Base-by-base conservation (phyloP, 2,888 invertebrate genomes). In the Eucriotettix oculatus region DNA sequence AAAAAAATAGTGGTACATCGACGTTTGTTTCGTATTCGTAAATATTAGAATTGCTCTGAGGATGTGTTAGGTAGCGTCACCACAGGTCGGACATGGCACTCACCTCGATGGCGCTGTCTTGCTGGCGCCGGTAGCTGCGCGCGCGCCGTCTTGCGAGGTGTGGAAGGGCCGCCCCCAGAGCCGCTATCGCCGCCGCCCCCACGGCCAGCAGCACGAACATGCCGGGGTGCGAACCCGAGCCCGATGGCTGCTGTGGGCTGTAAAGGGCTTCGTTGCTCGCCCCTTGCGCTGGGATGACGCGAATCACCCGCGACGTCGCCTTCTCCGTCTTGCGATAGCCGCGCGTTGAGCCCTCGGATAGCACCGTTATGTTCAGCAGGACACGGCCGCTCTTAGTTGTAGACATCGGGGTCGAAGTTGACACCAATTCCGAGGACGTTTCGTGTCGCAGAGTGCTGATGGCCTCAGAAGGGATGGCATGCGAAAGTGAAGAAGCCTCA, bases 71-170 rank as follows among this genome's bases (percentile, higher is more conserved):
- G 7, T 29, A 29, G 29, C 42, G 83, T 85, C 85, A 85, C 85
- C 85, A 85, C 63, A 85, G 76, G 68, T 85, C 84, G 56, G 77
- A 75, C 65, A 79, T 67, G 65, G 75, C 75, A 67, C 74, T 75
- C 71, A 84, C 83, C 72, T 85, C 84, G 75, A 84, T 76, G 29
- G 29, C 29, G 29, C 29, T 29, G 67, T 77, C 75, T 62, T 77
- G 75, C 58, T 68, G 66, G 41, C 65, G 67, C 55, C 72, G 71
- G 56, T 64, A 64, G 10, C 53, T 58, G 14, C 64, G 58, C 43
- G 61, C 44, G n/a, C 53, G 42, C 10, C 58, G 60, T 14, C 55
- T 58, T 11, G 72, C 72, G n/a, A 75, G 72, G 63, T 74, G 72
- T 14, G 75, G 73, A 12, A 76, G 70, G 10, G 78, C 70, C 57